Conservation (phyloP, 2,888 invertebrate genomes). For the Hecatera dysodea region DNA sequence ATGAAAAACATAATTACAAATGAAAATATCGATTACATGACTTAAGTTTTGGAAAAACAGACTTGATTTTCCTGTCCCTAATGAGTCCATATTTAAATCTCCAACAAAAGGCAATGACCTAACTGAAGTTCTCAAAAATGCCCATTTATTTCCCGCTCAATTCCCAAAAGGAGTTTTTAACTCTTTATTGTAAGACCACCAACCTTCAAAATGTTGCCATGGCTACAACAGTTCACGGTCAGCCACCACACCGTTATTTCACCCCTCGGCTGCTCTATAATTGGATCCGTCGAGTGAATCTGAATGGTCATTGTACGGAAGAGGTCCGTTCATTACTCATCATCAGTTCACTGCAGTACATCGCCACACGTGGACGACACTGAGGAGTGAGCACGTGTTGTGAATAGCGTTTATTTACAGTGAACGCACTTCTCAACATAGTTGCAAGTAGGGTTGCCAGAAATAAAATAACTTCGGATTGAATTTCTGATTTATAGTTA, state of each 20-base stretch:
- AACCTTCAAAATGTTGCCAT: constrained; percentile 32
- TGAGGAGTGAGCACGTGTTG: constrained; percentile 45
- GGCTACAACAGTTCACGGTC: constrained; percentile 35
- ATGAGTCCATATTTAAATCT: background rate
- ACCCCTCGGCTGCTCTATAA: constrained; percentile 28
- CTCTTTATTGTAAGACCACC: background rate
- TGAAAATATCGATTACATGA: background rate
- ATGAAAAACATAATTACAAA: background rate
- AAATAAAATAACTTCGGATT: background rate
- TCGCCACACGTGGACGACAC: constrained; percentile 49
- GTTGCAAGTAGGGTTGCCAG: constrained; percentile 57
- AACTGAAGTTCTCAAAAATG: background rate
- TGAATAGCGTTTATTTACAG: constrained; percentile 49
- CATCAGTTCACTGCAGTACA: constrained; percentile 42
- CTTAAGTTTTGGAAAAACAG: background rate
- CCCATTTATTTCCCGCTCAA: constrained; percentile 18
- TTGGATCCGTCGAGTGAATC: constrained; percentile 27
- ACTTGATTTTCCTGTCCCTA: background rate
- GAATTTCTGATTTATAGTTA: background rate
- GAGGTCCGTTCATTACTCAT: constrained; percentile 40
- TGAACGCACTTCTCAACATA: constrained; percentile 53
- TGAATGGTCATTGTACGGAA: constrained; percentile 41
- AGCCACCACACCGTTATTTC: constrained; percentile 11
- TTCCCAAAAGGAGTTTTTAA: background rate
- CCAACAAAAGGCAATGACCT: background rate